Evolutionary conservation across 2,113 vertebrate species (phyloP).

Genomic region (Melanerpes formicivorus): DNA sequence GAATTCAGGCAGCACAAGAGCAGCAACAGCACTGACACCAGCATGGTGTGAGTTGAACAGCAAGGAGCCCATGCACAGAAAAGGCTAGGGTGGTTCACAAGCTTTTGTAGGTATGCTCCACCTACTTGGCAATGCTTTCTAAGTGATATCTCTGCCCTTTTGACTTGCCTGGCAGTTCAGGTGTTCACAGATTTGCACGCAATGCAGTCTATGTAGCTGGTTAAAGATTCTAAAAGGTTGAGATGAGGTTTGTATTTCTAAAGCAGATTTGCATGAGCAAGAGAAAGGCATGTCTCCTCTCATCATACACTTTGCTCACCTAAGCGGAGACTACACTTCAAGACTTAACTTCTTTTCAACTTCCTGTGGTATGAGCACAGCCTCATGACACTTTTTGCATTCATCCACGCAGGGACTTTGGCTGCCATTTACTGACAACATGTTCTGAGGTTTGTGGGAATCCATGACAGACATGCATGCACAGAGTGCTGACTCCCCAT

Average conservation of each 20-base stretch:
- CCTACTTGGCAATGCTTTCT: neutral
- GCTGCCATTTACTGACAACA: conserved; percentile 44
- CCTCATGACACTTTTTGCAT: neutral
- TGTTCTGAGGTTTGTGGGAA: conserved; percentile 72
- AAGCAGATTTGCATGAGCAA: accelerated
- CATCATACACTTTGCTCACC: accelerated
- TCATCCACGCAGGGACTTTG: neutral
- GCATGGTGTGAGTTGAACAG: accelerated
- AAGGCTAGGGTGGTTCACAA: accelerated
- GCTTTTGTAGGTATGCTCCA: neutral
- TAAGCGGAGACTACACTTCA: neutral
- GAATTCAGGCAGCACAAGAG: neutral
- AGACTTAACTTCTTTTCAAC: neutral
- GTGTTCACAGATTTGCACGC: neutral
- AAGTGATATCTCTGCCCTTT: neutral
- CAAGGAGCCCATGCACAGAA: accelerated
- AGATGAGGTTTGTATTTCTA: neutral
- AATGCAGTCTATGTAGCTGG: accelerated
- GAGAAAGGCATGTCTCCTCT: neutral
- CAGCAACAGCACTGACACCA: conserved; percentile 23
- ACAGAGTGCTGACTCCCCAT: conserved; percentile 64
- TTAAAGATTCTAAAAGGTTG: neutral
- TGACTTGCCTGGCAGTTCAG: accelerated
- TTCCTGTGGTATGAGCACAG: neutral
- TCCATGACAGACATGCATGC: conserved; percentile 67